Base-by-base conservation (phyloP, 2,888 invertebrate genomes). In the Cataglyphis altisquamis region DNA sequence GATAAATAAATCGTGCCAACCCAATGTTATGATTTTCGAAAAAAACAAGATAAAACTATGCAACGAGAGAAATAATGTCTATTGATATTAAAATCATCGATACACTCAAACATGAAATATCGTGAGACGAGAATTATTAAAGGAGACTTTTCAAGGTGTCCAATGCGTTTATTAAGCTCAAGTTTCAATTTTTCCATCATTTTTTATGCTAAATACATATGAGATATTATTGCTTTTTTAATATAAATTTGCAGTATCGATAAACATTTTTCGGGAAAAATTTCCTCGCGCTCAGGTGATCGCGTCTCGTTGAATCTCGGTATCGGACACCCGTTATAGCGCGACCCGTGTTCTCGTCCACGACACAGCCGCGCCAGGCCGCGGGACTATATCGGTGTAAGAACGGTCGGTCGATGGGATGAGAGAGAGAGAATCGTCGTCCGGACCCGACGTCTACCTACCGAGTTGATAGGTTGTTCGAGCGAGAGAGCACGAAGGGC, bases 361-460 rank as follows among this genome's bases (percentile, higher is more conserved):
- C 92, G 92, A 91, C 92, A 93, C 92, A 93, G 91, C 84, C 88
- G 89, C 90, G 92, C 91, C 89, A 91, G 91, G 92, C 91, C 91
- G 91, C 92, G 92, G 78, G 91, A 91, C 92, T 92, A 92, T 93
- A 94, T 94, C 94, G 93, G 94, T 94, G 94, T 94, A 94, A 93
- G 94, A 93, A 94, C 94, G 93, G 92, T 92, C 93, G 93, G 91
- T 93, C 92, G 94, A 93, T 94, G 94, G 94, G 93, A 94, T 94
- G 94, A 93, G 94, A 92, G 94, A 94, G 90, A 90, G 90, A 90
- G 90, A 90, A 94, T 91, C 92, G 91, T 90, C 90, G 94, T 94
- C 94, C 94, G 94, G 93, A 91, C 87, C 93, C 88, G 73, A 88
- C 94, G 94, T 94, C 94, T 93, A 94, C 92, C 94, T 93, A 92